Evolutionary conservation across 1,140 invertebrate genomes (phyloP).

Genomic region (Carposina sasakii): DNA sequence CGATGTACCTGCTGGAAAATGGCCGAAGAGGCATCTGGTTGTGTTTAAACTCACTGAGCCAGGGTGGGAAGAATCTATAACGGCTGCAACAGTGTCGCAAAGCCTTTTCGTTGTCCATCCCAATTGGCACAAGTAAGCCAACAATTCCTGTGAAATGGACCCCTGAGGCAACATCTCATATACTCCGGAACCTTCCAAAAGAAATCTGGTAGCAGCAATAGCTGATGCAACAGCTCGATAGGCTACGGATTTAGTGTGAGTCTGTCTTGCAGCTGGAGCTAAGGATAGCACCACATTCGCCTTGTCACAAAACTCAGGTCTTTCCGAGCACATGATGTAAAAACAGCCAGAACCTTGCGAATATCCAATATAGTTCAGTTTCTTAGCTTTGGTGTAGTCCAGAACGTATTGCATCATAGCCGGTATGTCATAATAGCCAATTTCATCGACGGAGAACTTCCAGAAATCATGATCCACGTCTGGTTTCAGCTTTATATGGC

Average conservation of each 20-base stretch:
- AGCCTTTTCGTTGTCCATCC: conserved; percentile 21
- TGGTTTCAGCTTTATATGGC: conserved; percentile 68
- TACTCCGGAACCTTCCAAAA: conserved; percentile 18
- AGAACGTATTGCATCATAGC: conserved; percentile 80
- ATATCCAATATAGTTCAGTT: conserved; percentile 75
- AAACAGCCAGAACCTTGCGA: conserved; percentile 74
- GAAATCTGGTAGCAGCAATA: conserved; percentile 18
- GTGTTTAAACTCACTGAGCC: conserved; percentile 37
- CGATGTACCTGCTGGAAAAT: conserved; percentile 83
- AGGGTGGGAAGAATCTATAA: conserved; percentile 20
- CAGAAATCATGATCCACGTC: conserved; percentile 70
- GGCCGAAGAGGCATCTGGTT: conserved; percentile 55
- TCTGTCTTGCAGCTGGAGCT: conserved; percentile 42
- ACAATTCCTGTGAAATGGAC: conserved; percentile 28
- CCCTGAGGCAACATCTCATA: conserved; percentile 37
- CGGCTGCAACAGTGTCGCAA: conserved; percentile 25
- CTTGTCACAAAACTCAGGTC: conserved; percentile 46
- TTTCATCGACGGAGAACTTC: conserved; percentile 78
- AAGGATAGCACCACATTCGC: conserved; percentile 37
- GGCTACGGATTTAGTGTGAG: conserved; percentile 31
- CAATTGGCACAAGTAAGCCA: conserved; percentile 35
- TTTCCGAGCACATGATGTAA: conserved; percentile 49
- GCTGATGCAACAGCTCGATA: conserved; percentile 20
- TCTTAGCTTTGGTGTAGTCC: conserved; percentile 56
- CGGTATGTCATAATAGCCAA: conserved; percentile 81